Evolutionary conservation across 2,888 invertebrate genomes (phyloP).

Genomic region (Blera fallax): DNA sequence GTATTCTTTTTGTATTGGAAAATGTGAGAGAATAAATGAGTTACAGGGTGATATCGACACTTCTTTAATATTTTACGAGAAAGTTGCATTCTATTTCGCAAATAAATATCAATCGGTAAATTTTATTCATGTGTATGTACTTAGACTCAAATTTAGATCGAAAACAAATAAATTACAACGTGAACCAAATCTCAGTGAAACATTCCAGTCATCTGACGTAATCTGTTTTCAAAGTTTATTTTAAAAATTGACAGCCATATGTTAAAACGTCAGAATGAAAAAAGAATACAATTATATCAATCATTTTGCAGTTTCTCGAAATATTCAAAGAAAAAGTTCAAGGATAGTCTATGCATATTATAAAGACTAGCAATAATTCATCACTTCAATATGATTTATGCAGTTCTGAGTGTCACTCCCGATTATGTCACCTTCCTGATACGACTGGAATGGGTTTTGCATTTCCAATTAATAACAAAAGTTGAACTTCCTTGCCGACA

Average conservation of each 20-base stretch:
- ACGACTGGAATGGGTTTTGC: not conserved
- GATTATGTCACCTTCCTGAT: constrained; percentile 3
- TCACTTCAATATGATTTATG: constrained; percentile 13
- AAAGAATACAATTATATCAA: not conserved
- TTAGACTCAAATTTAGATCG: no score
- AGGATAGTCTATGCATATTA: not conserved
- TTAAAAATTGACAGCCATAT: not conserved
- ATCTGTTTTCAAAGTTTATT: not conserved
- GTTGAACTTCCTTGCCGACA: not conserved
- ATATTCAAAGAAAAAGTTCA: not conserved
- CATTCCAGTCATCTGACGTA: not conserved
- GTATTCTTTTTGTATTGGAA: not conserved
- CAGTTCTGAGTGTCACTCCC: not conserved
- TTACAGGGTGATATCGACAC: not conserved
- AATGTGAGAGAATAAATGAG: not conserved
- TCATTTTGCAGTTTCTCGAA: not conserved
- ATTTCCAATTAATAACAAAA: not conserved
- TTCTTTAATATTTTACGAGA: no score
- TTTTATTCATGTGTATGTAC: no score
- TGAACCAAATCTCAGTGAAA: not conserved
- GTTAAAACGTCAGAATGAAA: not conserved
- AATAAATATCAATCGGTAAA: no score
- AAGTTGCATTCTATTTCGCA: no score
- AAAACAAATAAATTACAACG: no score
- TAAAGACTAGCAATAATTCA: not conserved